Evolutionary conservation across 2,888 invertebrate species (phyloP).

Genomic region (Lasioglossum pauxillum): DNA sequence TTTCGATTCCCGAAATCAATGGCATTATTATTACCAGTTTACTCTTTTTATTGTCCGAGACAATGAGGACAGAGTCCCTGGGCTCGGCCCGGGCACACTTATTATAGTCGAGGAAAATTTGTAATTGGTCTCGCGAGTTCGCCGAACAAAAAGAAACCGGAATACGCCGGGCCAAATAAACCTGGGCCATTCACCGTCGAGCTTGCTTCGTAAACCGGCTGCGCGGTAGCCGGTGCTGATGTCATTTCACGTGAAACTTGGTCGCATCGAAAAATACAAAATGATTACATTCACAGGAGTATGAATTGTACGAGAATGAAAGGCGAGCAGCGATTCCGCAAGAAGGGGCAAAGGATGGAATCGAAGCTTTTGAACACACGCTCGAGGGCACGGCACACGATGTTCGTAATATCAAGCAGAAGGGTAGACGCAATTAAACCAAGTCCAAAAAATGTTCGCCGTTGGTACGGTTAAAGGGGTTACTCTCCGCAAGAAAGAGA

Average conservation of each 20-base stretch:
- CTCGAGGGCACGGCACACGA: background rate
- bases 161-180: background rate
- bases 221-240: background rate
- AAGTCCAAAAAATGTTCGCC: background rate
- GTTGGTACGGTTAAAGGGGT: slow-evolving; percentile 12
- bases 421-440: slow-evolving; percentile 1
- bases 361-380: background rate
- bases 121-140: slow-evolving; percentile 61
- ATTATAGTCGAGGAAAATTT: slow-evolving; percentile 56
- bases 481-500: background rate
- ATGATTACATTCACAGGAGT: background rate
- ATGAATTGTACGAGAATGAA: background rate
- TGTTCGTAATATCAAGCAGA: background rate
- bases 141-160: slow-evolving; percentile 12
- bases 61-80: slow-evolving; percentile 46
- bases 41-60: slow-evolving; percentile 65
- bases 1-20: slow-evolving; percentile 73
- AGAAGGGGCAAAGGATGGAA: background rate
- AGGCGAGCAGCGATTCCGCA: background rate
- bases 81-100: slow-evolving; percentile 30
- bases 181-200: background rate
- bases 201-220: background rate
- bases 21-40: slow-evolving; percentile 75
- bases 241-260: background rate
- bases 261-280: background rate